Conservation (phyloP, 2,113 vertebrate genomes). For the Pionites leucogaster region DNA sequence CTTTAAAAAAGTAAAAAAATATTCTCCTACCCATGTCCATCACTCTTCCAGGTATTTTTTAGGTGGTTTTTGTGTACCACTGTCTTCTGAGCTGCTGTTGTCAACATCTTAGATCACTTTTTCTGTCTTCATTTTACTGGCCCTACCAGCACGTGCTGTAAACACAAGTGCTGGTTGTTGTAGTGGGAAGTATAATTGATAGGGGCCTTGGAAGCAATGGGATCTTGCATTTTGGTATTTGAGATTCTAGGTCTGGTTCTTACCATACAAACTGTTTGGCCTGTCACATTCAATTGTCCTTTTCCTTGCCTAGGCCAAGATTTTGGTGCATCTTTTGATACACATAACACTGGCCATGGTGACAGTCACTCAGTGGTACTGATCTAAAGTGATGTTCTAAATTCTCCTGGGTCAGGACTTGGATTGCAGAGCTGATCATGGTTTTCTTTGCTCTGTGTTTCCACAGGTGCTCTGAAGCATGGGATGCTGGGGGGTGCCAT, state of each 20-base stretch:
- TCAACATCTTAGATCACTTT: background rate
- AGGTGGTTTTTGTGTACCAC: background rate
- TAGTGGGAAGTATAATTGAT: background rate
- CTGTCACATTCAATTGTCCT: background rate
- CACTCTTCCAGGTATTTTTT: background rate
- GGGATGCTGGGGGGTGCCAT: conserved; percentile 91
- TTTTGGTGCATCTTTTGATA: background rate
- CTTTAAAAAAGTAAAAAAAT: background rate
- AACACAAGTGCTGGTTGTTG: background rate
- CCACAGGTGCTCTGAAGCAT: conserved; percentile 78
- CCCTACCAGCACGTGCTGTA: background rate
- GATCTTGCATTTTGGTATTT: background rate
- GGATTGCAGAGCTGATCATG: background rate
- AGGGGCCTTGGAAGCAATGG: background rate
- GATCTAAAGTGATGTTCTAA: background rate
- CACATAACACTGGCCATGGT: background rate
- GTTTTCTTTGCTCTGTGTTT: background rate
- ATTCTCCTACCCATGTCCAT: background rate
- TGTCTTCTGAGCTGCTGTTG: background rate
- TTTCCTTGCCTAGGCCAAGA: background rate
- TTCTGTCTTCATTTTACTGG: background rate
- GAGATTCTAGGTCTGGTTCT: background rate
- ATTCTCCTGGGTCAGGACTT: background rate
- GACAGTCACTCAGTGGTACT: background rate
- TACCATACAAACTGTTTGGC: background rate